Base-by-base conservation (phyloP, 2,113 vertebrate genomes). In the Apteryx owenii region DNA sequence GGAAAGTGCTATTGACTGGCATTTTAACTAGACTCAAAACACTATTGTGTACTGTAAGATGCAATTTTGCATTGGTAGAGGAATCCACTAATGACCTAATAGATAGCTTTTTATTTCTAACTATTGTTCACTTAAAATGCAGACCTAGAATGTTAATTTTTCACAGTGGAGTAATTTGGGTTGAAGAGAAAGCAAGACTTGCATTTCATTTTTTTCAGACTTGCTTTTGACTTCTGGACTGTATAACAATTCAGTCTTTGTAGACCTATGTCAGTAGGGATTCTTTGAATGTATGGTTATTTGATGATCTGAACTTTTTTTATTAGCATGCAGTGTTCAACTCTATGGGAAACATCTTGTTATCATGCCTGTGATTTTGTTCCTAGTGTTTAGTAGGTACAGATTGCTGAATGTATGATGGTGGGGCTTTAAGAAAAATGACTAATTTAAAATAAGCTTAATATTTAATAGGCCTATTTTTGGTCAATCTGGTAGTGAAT, bases 1-100 rank as follows among this genome's bases (percentile, higher is more conserved):
- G 94, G 53, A 92, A 95, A 82, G 89, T 89, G 90, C 61, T 89
- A 28, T 81, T 81, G 93, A 88, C 40, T 58, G 40, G 1, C 81
- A 33, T 71, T 53, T 73, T 89, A 89, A 87, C 81, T 62, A 75
- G 40, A 36, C 46, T 83, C 53, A 90, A 92, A 91, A 61, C 10
- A 13, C 33, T 72, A 9, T 51, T 69, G 33, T 66, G 18, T 88
- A 42, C 33, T 62, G 58, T 14, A 60, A 56, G 21, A 73, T 82
- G 26, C 1, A 25, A 23, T 89, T 82, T 68, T 92, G 73, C 38
- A 72, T 62, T 65, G 66, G 26, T 85, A 95, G 65, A 90, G 25
- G 51, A 76, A 76, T 65, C 86, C 28, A 14, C 64, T 90, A 68
- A 53, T 78, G 72, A 90, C 64, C 31, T n/a, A 48, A 8, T n/a